These are phyloP conservation scores for Acromyrmex heyeri DNA, from an alignment of 1,140 invertebrate species.

Conservation along the genomic window DNA sequence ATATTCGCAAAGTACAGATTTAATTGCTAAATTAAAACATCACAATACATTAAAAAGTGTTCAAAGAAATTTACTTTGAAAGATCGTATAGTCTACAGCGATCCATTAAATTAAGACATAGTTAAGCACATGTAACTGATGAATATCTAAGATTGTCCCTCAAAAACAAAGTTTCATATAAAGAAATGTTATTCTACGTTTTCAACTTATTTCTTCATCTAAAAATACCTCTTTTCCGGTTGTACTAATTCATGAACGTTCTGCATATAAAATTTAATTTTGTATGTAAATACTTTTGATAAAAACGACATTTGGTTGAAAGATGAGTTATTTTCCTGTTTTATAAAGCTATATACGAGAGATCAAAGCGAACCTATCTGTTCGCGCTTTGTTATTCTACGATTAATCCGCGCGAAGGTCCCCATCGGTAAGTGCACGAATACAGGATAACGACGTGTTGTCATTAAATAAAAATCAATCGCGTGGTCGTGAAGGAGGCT, in stretches of 20 bases:
- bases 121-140: too few species aligned
- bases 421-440: conserved; percentile 83
- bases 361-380: conserved; percentile 76
- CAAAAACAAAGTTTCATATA: too few species aligned
- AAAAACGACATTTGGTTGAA: neutral
- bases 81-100: too few species aligned
- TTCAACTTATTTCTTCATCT: too few species aligned
- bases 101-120: too few species aligned
- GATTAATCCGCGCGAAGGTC: conserved; percentile 78
- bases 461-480: conserved; percentile 88
- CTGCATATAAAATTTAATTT: neutral
- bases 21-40: too few species aligned
- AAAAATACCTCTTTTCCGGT: too few species aligned
- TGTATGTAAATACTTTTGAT: neutral
- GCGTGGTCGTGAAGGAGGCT: conserved; percentile 85
- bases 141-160: too few species aligned
- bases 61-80: too few species aligned
- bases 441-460: conserved; percentile 83
- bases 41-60: too few species aligned
- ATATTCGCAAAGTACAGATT: too few species aligned
- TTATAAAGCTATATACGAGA: conserved; percentile 37
- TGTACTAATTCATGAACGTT: neutral
- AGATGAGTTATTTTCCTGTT: conserved; percentile 15
- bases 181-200: too few species aligned
- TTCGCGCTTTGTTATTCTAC: conserved; percentile 80